Conservation (phyloP, 2,797 vertebrate species). For the Onychomys torridus region DNA sequence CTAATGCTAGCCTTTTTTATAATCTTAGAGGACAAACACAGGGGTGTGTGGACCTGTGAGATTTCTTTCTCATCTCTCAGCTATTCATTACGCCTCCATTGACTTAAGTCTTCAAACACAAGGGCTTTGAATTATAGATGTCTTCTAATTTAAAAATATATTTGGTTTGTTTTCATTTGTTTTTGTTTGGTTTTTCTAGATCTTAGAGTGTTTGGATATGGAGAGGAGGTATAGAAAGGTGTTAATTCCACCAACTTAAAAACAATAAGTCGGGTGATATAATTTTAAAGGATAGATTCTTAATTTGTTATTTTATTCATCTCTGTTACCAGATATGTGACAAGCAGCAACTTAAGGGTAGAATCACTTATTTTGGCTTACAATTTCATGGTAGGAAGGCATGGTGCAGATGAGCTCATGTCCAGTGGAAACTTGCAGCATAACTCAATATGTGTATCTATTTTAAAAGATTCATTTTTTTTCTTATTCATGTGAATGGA, state of each 20-base stretch:
- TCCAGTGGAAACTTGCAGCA: neutral
- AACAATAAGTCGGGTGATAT: neutral
- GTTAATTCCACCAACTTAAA: neutral
- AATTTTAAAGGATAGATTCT: neutral
- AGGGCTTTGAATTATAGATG: neutral
- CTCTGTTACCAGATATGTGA: neutral
- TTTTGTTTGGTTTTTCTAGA: neutral
- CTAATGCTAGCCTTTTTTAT: neutral
- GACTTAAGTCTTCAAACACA: neutral
- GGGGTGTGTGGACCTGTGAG: neutral
- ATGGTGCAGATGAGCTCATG: neutral
- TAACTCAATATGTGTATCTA: too few relatives aligned
- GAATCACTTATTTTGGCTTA: neutral
- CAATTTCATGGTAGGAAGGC: neutral
- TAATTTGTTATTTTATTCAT: neutral
- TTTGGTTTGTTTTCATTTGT: neutral
- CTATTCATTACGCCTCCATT: neutral
- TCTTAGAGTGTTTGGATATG: neutral
- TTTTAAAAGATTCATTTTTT: neutral
- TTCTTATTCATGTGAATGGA: neutral
- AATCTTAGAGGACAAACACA: neutral
- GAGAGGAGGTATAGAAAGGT: neutral
- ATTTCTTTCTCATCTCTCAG: neutral
- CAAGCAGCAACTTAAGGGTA: neutral
- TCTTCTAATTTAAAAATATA: neutral